A percentile compares a stretch with the other conserved stretches of the same genome.
Evolutionary conservation across 2,797 vertebrate genomes (phyloP).

Genomic region (Neosilurus hyrtlii): DNA sequence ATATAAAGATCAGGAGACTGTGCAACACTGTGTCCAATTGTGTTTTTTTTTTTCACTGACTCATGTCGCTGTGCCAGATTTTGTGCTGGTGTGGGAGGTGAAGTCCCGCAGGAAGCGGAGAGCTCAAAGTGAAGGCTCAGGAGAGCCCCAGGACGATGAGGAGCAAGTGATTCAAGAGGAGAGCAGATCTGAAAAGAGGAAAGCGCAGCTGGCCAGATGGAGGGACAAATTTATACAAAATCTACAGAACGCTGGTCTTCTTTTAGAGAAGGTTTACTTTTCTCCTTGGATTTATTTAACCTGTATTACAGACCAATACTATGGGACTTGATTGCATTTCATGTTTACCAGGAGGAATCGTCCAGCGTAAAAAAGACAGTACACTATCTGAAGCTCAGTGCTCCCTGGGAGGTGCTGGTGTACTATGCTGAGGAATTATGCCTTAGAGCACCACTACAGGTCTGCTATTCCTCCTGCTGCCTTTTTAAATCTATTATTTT

Average conservation of each 20-base stretch:
- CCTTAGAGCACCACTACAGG: conserved; percentile 75
- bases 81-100: conserved; percentile 77
- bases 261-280: conserved; percentile 74
- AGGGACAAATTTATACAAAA: conserved; percentile 74
- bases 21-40: background rate
- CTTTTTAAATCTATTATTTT: background rate
- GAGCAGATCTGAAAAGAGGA: conserved; percentile 64
- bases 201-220: conserved; percentile 66
- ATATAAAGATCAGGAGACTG: background rate
- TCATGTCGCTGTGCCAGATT: conserved; percentile 63
- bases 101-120: conserved; percentile 65
- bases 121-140: conserved; percentile 48
- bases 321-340: background rate
- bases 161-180: conserved; percentile 47
- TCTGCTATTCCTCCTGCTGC: conserved; percentile 41
- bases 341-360: conserved; percentile 68
- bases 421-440: conserved; percentile 76
- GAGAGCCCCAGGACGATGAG: conserved; percentile 36
- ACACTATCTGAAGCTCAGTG: conserved; percentile 76
- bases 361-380: conserved; percentile 71
- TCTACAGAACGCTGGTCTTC: conserved; percentile 66
- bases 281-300: background rate
- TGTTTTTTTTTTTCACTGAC: background rate
- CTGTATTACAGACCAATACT: background rate
- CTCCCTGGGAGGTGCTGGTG: conserved; percentile 75